Percentiles rank a stretch among this genome's conserved stretches.
These are phyloP conservation scores for Leptopilina drosophilae DNA, from an alignment of 2,888 invertebrate genomes.

Conservation along the genomic window DNA sequence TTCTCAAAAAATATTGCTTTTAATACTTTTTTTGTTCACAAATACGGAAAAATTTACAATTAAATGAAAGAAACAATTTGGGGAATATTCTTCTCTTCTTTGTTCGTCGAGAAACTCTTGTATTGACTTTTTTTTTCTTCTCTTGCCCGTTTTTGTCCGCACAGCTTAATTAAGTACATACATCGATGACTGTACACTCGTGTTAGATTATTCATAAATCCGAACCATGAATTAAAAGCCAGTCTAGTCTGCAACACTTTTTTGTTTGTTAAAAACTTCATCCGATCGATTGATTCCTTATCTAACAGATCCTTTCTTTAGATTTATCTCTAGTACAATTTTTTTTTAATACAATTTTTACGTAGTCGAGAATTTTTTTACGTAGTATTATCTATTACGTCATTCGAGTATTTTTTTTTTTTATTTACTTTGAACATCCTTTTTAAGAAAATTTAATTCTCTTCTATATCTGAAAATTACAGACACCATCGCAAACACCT, in stretches of 20 bases:
- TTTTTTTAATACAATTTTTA: not conserved
- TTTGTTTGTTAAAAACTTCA: not conserved
- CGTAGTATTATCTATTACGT: conserved; percentile 12
- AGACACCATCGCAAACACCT: conserved; percentile 33
- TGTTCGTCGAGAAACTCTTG: conserved; percentile 6
- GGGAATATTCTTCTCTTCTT: not conserved
- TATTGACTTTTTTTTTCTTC: not conserved
- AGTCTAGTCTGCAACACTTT: conserved; percentile 32
- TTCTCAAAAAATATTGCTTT: not conserved
- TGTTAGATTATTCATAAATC: conserved; percentile 34
- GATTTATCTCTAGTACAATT: conserved; percentile 18
- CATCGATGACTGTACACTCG: conserved; percentile 24
- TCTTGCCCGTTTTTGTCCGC: not conserved
- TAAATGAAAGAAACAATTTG: too few relatives aligned
- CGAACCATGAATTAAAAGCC: conserved; percentile 34
- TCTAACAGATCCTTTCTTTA: conserved; percentile 23
- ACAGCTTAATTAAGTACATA: conserved; percentile 37
- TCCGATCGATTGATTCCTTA: conserved; percentile 24
- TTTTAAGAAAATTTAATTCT: conserved; percentile 7
- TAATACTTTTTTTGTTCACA: not conserved
- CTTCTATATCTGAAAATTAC: conserved; percentile 25
- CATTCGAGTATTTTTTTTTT: conserved; percentile 23
- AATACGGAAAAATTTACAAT: too few relatives aligned
- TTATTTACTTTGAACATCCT: not conserved
- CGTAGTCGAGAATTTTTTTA: conserved; percentile 17